phyloP scores from a whole-genome alignment of 1,140 invertebrate genomes.

The Philotrypesis tridentata region DNA sequence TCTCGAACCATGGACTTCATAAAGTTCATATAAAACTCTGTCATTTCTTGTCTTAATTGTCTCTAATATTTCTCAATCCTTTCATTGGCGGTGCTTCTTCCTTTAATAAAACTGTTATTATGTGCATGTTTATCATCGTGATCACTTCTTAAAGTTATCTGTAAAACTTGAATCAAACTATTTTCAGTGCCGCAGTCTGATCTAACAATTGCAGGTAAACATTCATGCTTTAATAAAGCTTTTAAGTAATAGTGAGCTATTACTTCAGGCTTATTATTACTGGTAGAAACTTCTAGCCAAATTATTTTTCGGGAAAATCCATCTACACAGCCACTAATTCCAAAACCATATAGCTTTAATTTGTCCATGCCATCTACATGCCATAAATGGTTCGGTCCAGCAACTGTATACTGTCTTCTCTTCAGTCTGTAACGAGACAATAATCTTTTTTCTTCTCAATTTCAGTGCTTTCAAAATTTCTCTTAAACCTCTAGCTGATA shows the following conservation, averaged over 20 bases:
- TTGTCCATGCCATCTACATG: constrained; percentile 62
- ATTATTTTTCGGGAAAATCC: constrained; percentile 59
- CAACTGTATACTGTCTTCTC: constrained; percentile 49
- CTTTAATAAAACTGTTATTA: constrained; percentile 28
- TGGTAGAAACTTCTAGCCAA: constrained; percentile 55
- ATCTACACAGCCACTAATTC: constrained; percentile 59
- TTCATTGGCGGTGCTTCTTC: constrained; percentile 38
- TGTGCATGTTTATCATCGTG: constrained; percentile 32
- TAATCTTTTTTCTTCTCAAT: too few species aligned
- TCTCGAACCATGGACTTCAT: constrained; percentile 32
- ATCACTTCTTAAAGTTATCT: constrained; percentile 20
- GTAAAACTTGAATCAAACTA: constrained; percentile 8
- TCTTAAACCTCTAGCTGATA: too few species aligned
- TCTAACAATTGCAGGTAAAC: constrained; percentile 51
- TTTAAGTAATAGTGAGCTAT: constrained; percentile 55
- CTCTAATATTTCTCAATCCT: constrained; percentile 15
- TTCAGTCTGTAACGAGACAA: constrained; percentile 24
- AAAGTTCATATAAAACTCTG: constrained; percentile 31
- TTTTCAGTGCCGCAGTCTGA: constrained; percentile 54
- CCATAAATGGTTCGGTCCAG: constrained; percentile 59
- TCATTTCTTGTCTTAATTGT: not conserved
- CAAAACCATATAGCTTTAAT: constrained; percentile 59
- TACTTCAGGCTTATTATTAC: constrained; percentile 54
- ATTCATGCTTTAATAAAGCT: constrained; percentile 41
- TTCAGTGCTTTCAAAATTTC: too few species aligned